These are phyloP conservation scores for Rynchops niger DNA, from an alignment of 2,113 vertebrate species.

Conservation along the genomic window DNA sequence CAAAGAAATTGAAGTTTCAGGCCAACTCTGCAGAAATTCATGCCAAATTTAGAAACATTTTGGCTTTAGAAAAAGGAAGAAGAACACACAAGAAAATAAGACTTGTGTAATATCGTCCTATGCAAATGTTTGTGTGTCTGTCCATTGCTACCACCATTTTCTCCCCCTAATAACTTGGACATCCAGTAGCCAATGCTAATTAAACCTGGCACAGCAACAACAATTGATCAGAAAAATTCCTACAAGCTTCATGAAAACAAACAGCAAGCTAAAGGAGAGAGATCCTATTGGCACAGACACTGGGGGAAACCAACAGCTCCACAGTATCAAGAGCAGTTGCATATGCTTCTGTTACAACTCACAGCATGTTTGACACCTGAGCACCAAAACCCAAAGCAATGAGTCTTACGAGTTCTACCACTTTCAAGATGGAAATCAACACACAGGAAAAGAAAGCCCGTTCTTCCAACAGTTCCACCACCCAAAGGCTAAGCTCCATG, in stretches of 20 bases:
- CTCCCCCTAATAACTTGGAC: background rate
- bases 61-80: background rate
- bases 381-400: background rate
- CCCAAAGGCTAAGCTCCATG: background rate
- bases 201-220: background rate
- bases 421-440: background rate
- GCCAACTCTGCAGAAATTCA: background rate
- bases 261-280: background rate
- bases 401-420: background rate
- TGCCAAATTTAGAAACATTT: background rate
- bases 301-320: background rate
- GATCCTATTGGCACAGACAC: background rate
- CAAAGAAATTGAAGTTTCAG: background rate
- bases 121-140: background rate
- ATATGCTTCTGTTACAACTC: background rate
- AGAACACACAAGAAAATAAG: background rate
- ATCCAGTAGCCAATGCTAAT: background rate
- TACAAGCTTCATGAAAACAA: background rate
- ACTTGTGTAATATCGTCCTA: background rate
- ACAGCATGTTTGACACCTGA: fast-evolving
- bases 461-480: background rate
- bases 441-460: background rate
- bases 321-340: background rate
- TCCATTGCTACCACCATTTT: background rate
- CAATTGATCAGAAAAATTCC: background rate